These are phyloP conservation scores for Cyanistes caeruleus DNA, from an alignment of 2,113 vertebrate species.

Conservation along the genomic window DNA sequence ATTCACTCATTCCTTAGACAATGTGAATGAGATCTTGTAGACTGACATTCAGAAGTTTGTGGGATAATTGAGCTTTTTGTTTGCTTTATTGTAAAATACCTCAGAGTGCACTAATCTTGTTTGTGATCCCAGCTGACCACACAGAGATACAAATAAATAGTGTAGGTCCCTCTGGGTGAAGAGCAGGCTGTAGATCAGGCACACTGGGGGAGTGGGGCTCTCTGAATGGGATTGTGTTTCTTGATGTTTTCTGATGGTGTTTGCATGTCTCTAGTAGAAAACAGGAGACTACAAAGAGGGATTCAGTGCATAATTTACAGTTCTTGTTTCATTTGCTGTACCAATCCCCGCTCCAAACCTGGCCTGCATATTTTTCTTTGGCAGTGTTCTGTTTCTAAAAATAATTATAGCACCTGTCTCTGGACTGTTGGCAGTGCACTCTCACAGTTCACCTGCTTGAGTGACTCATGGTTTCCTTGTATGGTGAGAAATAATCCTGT, in stretches of 20 bases:
- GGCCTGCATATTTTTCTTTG: neutral
- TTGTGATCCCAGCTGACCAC: neutral
- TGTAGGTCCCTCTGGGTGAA: no score
- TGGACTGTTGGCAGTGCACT: neutral
- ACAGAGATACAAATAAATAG: rapidly evolving
- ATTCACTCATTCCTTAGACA: neutral
- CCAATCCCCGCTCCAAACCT: neutral
- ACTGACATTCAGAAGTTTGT: neutral
- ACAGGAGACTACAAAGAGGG: neutral
- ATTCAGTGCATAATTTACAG: neutral
- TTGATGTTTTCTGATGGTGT: neutral
- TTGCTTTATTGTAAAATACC: neutral
- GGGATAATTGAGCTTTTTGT: neutral
- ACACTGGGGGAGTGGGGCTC: rapidly evolving
- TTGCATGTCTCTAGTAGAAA: neutral
- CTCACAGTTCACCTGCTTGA: neutral
- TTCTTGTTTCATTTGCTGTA: neutral
- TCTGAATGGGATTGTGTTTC: neutral
- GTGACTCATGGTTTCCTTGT: neutral
- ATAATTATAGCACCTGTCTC: neutral
- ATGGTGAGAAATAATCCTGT: neutral
- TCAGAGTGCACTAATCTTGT: neutral
- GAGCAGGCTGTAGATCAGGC: neutral
- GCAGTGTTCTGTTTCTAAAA: neutral
- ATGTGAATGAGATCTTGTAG: neutral